These are phyloP conservation scores for Mechanitis mazaeus DNA, from an alignment of 2,888 invertebrate genomes.

Conservation along the genomic window DNA sequence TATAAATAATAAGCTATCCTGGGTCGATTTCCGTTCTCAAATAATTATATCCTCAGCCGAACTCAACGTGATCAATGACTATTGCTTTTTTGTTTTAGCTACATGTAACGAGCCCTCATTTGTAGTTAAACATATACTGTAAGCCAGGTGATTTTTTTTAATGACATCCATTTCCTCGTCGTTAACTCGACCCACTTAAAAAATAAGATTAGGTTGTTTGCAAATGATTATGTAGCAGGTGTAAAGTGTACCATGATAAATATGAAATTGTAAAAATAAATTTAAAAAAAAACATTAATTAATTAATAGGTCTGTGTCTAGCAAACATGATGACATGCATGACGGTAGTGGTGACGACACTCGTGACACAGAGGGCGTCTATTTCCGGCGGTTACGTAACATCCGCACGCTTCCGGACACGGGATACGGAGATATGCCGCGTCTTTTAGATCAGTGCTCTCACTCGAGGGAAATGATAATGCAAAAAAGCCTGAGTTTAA, in stretches of 20 bases:
- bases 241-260: neutral
- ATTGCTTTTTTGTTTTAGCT: conserved; percentile 48
- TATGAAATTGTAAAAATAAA: too few species aligned
- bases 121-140: conserved; percentile 38
- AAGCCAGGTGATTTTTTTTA: conserved; percentile 42
- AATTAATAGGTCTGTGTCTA: neutral
- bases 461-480: conserved; percentile 10
- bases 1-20: conserved; percentile 48
- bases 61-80: conserved; percentile 46
- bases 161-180: conserved; percentile 46
- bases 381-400: conserved; percentile 73
- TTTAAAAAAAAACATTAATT: too few species aligned
- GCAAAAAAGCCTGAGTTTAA: neutral
- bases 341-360: conserved; percentile 34
- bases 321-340: conserved; percentile 14
- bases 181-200: conserved; percentile 21
- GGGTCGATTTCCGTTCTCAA: conserved; percentile 52
- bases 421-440: conserved; percentile 63
- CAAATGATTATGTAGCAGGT: neutral
- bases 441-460: conserved; percentile 44
- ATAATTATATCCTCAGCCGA: conserved; percentile 44
- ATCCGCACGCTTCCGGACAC: conserved; percentile 67
- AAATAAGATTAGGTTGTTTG: conserved; percentile 7
- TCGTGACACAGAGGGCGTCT: conserved; percentile 71
- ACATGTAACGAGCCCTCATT: conserved; percentile 43